Conservation (phyloP, 2,888 invertebrate species). For the Keiferia lycopersicella region DNA sequence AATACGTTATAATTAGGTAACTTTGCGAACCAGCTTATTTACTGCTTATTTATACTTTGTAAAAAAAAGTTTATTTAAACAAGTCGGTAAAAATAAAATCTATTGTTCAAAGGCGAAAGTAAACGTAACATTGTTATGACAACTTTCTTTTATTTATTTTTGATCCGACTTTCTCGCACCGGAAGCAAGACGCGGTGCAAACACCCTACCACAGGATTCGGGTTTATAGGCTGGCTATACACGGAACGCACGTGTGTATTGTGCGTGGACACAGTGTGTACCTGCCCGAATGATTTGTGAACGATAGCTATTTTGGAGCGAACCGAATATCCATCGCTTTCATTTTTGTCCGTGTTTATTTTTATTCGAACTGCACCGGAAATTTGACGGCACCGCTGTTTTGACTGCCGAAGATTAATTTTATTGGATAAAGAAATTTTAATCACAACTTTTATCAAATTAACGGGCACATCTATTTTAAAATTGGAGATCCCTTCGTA, state of each 20-base stretch:
- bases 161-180: conserved; percentile 45
- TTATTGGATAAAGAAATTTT: conserved; percentile 57
- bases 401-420: conserved; percentile 64
- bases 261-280: conserved; percentile 41
- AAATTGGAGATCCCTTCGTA: conserved; percentile 5
- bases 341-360: conserved; percentile 64
- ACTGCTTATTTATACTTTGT: no score
- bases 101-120: neutral
- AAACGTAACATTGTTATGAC: conserved; percentile 17
- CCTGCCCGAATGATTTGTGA: conserved; percentile 67
- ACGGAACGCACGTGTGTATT: conserved; percentile 35
- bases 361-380: conserved; percentile 67
- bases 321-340: conserved; percentile 71
- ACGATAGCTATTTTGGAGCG: conserved; percentile 71
- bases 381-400: conserved; percentile 62
- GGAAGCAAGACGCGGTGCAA: conserved; percentile 52
- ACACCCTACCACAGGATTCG: conserved; percentile 46
- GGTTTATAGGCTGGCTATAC: conserved; percentile 59
- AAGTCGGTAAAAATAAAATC: neutral
- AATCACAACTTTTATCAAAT: conserved; percentile 40
- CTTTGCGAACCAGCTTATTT: no score
- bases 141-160: conserved; percentile 40
- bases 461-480: conserved; percentile 25
- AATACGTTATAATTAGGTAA: no score
- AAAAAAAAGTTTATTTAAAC: neutral